Conservation (phyloP, 1,140 invertebrate genomes). For the Nasonia longicornis region DNA sequence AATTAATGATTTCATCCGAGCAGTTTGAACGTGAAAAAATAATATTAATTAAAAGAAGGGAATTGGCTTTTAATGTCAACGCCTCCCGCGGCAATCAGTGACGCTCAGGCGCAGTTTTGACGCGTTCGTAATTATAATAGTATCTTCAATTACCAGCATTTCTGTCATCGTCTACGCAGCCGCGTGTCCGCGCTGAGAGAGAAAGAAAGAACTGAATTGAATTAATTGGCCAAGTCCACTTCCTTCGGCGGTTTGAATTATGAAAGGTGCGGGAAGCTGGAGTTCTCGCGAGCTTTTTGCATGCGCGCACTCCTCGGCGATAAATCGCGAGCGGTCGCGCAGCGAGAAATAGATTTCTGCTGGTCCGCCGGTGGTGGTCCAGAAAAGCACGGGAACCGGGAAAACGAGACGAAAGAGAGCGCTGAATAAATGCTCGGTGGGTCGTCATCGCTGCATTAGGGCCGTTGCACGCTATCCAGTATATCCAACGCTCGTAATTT, state of each 20-base stretch:
- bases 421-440: neutral
- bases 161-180: neutral
- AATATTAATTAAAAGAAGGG: too few species aligned
- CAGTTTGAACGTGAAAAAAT: too few species aligned
- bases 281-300: neutral
- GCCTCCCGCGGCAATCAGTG: neutral
- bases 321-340: neutral
- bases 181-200: neutral
- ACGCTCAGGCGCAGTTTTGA: neutral
- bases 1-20: too few species aligned
- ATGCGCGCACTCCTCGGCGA: neutral
- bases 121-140: slow-evolving; percentile 2
- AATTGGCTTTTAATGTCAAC: too few species aligned
- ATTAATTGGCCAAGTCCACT: slow-evolving; percentile 20
- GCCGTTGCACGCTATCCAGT: neutral
- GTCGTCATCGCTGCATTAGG: neutral
- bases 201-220: neutral
- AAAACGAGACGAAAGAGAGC: neutral
- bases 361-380: neutral
- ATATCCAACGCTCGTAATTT: slow-evolving; percentile 4
- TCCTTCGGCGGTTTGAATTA: slow-evolving; percentile 3
- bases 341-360: slow-evolving; percentile 1
- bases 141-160: neutral
- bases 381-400: neutral
- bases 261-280: neutral